Percentiles rank a stretch among this genome's conserved stretches.
phyloP scores from a whole-genome alignment of 2,888 invertebrate species.

The Liposcelis brunnea region DNA sequence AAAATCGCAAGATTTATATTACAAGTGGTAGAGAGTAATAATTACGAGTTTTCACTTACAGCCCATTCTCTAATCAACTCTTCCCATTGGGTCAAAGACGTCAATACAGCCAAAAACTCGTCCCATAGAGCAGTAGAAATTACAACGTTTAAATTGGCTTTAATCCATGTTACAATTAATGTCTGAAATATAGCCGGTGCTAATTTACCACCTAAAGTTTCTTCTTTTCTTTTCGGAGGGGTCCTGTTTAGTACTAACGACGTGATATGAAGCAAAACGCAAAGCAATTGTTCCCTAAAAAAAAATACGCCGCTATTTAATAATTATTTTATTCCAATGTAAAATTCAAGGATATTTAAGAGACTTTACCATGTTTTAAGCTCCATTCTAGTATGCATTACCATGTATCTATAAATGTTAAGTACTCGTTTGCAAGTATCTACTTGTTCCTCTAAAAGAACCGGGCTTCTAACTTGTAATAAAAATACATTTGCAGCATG shows the following conservation, averaged over 20 bases:
- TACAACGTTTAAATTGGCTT: constrained; percentile 85
- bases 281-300: constrained; percentile 64
- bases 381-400: constrained; percentile 91
- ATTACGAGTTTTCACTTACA: constrained; percentile 34
- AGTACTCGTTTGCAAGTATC: constrained; percentile 91
- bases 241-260: constrained; percentile 70
- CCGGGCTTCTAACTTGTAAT: constrained; percentile 36
- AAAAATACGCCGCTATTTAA: constrained; percentile 11
- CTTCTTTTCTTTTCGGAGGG: constrained; percentile 56
- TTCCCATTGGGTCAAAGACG: constrained; percentile 81
- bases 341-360: not conserved
- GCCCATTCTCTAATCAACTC: constrained; percentile 93
- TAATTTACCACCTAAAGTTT: constrained; percentile 52
- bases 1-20: not conserved
- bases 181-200: constrained; percentile 80
- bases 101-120: constrained; percentile 71
- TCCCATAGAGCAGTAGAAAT: constrained; percentile 86
- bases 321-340: not conserved
- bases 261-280: constrained; percentile 80
- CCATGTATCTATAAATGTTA: constrained; percentile 91
- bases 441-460: constrained; percentile 76
- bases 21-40: not conserved
- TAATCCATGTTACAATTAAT: constrained; percentile 93
- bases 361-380: constrained; percentile 64
- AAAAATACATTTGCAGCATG: constrained; percentile 92